phyloP scores from a whole-genome alignment of 1,140 invertebrate genomes.

The Hormaphis cornu region DNA sequence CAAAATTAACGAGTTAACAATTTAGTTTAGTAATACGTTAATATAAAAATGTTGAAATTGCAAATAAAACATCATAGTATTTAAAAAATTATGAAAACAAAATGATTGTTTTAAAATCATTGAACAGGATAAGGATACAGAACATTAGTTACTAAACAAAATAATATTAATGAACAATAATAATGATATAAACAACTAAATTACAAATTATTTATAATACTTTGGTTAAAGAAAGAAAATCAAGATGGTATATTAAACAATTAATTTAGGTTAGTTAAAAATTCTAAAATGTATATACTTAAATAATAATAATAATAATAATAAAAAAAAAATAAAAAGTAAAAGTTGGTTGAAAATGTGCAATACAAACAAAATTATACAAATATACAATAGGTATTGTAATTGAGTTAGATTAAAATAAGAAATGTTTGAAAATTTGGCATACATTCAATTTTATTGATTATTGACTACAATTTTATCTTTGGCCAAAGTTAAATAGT shows the following conservation, averaged over 20 bases:
- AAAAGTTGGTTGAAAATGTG: neutral
- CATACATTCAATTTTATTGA: neutral
- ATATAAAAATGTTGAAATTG: neutral
- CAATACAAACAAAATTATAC: neutral
- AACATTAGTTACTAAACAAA: neutral
- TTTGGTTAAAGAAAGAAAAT: neutral
- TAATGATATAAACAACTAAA: neutral
- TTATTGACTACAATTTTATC: slow-evolving; percentile 9
- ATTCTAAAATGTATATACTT: neutral
- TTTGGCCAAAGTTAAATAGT: slow-evolving; percentile 4
- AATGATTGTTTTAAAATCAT: neutral
- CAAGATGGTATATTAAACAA: neutral
- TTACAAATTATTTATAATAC: neutral
- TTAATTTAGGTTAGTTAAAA: too few species aligned
- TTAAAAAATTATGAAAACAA: neutral
- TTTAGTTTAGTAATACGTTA: too few species aligned
- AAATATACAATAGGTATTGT: neutral
- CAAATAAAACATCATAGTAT: too few species aligned
- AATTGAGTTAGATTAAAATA: neutral
- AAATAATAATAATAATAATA: neutral
- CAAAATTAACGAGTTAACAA: too few species aligned
- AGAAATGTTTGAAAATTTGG: neutral
- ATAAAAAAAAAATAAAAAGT: neutral
- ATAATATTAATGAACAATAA: neutral
- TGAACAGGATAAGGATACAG: too few species aligned